phyloP scores from a whole-genome alignment of 2,888 invertebrate genomes.

The Caenorhabditis becei region DNA sequence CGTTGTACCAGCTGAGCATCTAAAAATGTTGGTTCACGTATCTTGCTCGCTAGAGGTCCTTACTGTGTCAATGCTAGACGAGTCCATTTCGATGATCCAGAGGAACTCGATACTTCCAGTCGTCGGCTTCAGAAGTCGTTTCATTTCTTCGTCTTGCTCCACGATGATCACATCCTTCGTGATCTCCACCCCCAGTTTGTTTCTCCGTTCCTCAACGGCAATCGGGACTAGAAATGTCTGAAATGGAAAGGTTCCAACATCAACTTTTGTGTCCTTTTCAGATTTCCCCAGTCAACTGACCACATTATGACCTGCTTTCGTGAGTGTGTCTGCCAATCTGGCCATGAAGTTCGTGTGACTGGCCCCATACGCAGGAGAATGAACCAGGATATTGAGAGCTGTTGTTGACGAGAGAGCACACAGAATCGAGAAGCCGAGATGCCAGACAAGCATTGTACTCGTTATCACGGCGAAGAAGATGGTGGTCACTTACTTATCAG shows the following conservation, averaged over 20 bases:
- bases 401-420: conserved; percentile 4
- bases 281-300: conserved; percentile 20
- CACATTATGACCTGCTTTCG: conserved; percentile 64
- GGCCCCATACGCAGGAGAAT: conserved; percentile 56
- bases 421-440: conserved; percentile 5
- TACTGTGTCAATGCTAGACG: conserved; percentile 22
- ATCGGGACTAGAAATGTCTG: conserved; percentile 52
- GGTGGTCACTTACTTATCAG: background rate
- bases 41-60: background rate
- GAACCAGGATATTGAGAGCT: conserved; percentile 60
- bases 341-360: conserved; percentile 67
- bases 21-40: too few relatives aligned
- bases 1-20: conserved; percentile 27
- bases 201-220: conserved; percentile 3
- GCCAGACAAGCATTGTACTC: background rate
- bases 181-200: conserved; percentile 17
- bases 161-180: conserved; percentile 45
- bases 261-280: conserved; percentile 5
- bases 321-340: conserved; percentile 59
- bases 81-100: conserved; percentile 28
- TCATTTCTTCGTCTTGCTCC: too few relatives aligned
- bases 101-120: conserved; percentile 2
- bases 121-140: too few relatives aligned
- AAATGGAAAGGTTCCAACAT: too few relatives aligned
- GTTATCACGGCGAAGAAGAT: background rate